These are phyloP conservation scores for Spea multiplicata DNA, from an alignment of 2,113 vertebrate genomes.

Conservation along the genomic window DNA sequence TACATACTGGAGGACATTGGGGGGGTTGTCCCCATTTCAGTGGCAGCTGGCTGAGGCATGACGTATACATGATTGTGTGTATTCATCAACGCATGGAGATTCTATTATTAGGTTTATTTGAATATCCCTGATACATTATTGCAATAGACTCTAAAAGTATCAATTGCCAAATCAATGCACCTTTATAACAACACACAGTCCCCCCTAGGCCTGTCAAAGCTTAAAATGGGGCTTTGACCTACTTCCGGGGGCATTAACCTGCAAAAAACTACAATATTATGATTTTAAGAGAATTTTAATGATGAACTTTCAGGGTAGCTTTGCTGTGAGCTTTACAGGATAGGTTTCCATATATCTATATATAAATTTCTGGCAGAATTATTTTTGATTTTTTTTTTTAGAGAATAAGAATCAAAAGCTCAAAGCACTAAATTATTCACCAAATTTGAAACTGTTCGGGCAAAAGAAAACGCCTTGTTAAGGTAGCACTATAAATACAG, in stretches of 20 bases:
- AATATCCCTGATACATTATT: too few relatives aligned
- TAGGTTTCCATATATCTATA: conserved; percentile 43
- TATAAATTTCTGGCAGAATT: conserved; percentile 65
- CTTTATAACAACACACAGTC: neutral
- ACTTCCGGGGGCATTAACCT: neutral
- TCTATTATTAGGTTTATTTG: too few relatives aligned
- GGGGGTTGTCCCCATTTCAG: too few relatives aligned
- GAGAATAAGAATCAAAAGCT: conserved; percentile 63
- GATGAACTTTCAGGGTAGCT: conserved; percentile 64
- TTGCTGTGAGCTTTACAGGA: too few relatives aligned
- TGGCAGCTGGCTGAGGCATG: too few relatives aligned
- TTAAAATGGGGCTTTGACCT: neutral
- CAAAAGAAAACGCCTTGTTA: conserved; percentile 60
- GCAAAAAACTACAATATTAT: too few relatives aligned
- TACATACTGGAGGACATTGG: too few relatives aligned
- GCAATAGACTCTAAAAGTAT: too few relatives aligned
- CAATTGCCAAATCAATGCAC: neutral
- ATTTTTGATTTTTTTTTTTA: conserved; percentile 58
- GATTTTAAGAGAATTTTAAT: conserved; percentile 36
- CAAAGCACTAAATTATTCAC: conserved; percentile 65
- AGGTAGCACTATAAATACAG: conserved; percentile 67
- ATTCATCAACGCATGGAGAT: too few relatives aligned
- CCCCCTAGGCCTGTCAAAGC: neutral
- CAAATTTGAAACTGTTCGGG: conserved; percentile 65
- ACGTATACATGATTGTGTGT: too few relatives aligned